Evolutionary conservation across 2,797 vertebrate species (phyloP), one percentile per base, ranked within the genome.

Genomic region (Poeciliopsis gracilis): DNA sequence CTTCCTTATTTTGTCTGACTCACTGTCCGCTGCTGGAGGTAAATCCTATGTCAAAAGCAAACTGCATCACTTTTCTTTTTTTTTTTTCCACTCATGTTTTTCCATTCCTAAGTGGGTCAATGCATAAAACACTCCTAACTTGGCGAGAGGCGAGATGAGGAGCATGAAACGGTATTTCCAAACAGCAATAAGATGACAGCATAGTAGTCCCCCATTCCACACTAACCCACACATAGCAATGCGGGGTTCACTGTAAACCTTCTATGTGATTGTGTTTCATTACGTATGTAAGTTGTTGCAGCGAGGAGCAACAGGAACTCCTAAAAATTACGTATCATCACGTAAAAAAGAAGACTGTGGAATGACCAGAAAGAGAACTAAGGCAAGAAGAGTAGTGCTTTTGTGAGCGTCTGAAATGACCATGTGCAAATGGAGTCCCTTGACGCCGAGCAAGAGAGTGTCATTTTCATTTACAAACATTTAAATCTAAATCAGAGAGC

Each of bases 51-150:
- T 93, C 88, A 91, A 85, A 90, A 82, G 73, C 86, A 90, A 53
- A 91, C 91, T 75, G 86, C 78, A 16, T 91, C 89, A 83, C 81
- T 73, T 85, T 79, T 76, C 82, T 78, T 51, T 51, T 23, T 49
- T 23, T 20, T 23, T 49, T 49, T 57, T 79, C 84, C 73, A 53
- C 67, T 59, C 84, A 86, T 89, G 88, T 90, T 91, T 94, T 94
- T 94, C 92, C 93, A 91, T 78, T 84, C 90, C 88, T 94, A 95
- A 95, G 93, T 95, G 95, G 94, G 95, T 95, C 95, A 95, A 94
- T 94, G 94, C 53, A 90, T 94, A 93, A 95, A 95, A 94, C 94
- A 94, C 93, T 95, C 93, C 92, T 91, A 94, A 93, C 89, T 88
- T 92, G 90, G 91, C 90, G 79, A 91, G 80, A 82, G 90, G 73